Conservation (phyloP, 2,888 invertebrate genomes). For the Ormia ochracea region DNA sequence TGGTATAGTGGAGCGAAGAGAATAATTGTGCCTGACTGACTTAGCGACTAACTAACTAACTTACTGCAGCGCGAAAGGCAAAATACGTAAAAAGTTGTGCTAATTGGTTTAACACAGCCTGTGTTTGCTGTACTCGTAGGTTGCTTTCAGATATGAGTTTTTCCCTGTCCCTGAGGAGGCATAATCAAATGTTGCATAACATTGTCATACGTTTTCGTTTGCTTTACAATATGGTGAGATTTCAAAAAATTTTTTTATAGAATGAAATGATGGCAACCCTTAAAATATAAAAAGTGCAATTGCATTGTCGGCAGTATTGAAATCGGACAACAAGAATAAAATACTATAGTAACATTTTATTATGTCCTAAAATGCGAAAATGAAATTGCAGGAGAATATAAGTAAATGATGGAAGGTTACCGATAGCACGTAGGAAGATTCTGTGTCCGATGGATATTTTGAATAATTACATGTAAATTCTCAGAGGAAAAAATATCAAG, state of each 20-base stretch:
- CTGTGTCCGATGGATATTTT: too few relatives aligned
- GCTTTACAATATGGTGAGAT: slow-evolving; percentile 30
- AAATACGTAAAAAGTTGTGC: slow-evolving; percentile 44
- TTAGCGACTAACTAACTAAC: neutral
- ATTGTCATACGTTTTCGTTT: neutral
- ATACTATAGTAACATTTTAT: neutral
- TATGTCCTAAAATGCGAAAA: too few relatives aligned
- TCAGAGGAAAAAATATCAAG: too few relatives aligned
- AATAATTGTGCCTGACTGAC: too few relatives aligned
- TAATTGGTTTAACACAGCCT: slow-evolving; percentile 41
- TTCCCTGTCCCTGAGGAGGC: neutral
- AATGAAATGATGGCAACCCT: slow-evolving; percentile 3
- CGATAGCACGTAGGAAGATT: too few relatives aligned
- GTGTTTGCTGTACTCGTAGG: neutral
- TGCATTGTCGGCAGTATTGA: too few relatives aligned
- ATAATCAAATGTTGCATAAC: slow-evolving; percentile 54
- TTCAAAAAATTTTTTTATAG: slow-evolving; percentile 12
- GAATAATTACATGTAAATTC: too few relatives aligned
- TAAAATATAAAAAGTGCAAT: neutral
- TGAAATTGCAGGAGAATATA: too few relatives aligned
- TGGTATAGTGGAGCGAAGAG: slow-evolving; percentile 1
- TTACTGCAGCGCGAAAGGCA: slow-evolving; percentile 33
- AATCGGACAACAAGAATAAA: neutral
- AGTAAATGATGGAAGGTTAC: too few relatives aligned
- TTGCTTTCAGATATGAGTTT: neutral